Base-by-base conservation (phyloP, 2,113 vertebrate species). In the Hylia prasina region DNA sequence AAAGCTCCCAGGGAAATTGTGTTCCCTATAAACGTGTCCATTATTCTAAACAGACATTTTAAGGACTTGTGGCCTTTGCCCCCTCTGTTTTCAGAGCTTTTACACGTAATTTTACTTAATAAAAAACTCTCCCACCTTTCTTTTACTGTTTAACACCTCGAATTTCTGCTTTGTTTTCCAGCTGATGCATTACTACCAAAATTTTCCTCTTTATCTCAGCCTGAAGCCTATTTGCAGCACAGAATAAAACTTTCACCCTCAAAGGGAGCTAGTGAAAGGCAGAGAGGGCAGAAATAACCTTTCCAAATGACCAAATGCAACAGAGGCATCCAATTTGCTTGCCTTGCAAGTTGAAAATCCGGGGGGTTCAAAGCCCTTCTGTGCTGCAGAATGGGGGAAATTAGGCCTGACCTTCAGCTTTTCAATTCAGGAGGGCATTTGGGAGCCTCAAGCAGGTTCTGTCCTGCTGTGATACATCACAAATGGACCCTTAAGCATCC, bases 391-490 rank as follows among this genome's bases (percentile, higher is more conserved):
- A 90, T 3, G 25, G 57, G 31, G 21, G 65, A 65, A 92, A 91
- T 92, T 64, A 80, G 25, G 15, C 28, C 40, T 94, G 95, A 83
- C 95, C 90, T 96, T 94, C 84, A 91, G 51, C 48, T 93, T 72
- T 30, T 54, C 51, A 12, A 42, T 69, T 47, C 69, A 70, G 83
- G 81, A 64, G 71, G 73, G 66, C 23, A 56, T 77, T 80, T 60
- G 6, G 13, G 64, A 82, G 89, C 48, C 89, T 78, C 25, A 56
- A 63, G 87, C 82, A 50, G 83, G 21, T 44, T 72, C 24, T 35
- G 31, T 39, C 75, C 77, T 51, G 70, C 61, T 85, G 86, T 30
- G 78, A 56, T 18, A 5, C 17, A 2, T 2, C 51, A 39, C 68
- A 91, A 88, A 85, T 63, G 60, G 57, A 54, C 47, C 60, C 51